Percentiles rank a stretch among this genome's conserved stretches.
phyloP scores from a whole-genome alignment of 2,113 vertebrate genomes.

The Aspiorhynchus laticeps region DNA sequence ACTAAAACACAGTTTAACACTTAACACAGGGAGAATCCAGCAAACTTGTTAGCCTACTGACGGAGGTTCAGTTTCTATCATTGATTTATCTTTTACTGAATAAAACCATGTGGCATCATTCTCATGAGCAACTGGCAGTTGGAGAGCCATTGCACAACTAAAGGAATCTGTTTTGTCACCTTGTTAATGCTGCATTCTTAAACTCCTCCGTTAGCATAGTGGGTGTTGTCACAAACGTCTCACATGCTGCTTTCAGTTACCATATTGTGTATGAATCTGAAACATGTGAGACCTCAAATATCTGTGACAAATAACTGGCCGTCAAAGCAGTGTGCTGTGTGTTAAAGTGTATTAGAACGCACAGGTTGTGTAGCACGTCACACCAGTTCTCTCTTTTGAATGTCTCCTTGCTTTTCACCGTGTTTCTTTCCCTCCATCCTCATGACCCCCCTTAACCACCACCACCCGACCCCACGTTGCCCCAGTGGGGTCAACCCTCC shows the following conservation, averaged over 20 bases:
- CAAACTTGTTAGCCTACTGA: neutral
- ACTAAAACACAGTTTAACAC: neutral
- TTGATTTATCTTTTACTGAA: neutral
- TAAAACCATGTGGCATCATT: neutral
- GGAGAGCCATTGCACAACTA: neutral
- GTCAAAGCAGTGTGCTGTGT: neutral
- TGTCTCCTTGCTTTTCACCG: neutral
- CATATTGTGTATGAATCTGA: neutral
- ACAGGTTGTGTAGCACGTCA: neutral
- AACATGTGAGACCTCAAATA: neutral
- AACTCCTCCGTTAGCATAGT: neutral
- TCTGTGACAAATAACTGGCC: neutral
- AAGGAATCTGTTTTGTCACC: neutral
- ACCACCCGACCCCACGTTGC: neutral
- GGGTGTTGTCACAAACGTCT: neutral
- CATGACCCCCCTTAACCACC: too few relatives aligned
- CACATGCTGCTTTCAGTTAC: neutral
- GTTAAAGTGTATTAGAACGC: neutral
- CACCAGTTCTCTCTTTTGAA: neutral
- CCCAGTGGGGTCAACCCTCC: constrained; percentile 9
- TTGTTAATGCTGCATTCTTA: neutral
- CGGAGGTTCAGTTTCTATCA: neutral
- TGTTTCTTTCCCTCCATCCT: neutral
- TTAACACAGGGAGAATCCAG: neutral
- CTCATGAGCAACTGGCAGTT: neutral